Conservation (phyloP, 2,113 vertebrate genomes). For the Sporophila hypoxantha region DNA sequence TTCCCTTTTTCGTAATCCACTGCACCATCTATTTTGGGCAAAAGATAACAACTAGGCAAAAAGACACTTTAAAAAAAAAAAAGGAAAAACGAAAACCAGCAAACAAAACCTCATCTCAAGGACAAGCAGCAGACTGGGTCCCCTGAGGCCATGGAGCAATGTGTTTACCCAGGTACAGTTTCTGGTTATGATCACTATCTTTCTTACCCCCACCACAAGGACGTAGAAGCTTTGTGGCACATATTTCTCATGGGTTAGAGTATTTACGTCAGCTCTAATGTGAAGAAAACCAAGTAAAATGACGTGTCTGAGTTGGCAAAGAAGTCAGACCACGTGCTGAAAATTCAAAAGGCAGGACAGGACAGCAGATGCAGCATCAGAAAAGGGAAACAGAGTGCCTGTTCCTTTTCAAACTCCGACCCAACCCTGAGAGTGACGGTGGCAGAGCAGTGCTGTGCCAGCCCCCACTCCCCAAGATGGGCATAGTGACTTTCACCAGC, state of each 20-base stretch:
- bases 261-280: slow-evolving; percentile 31
- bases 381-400: neutral
- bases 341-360: neutral
- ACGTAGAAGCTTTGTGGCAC: slow-evolving; percentile 7
- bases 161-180: neutral
- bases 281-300: slow-evolving; percentile 36
- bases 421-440: rapidly evolving
- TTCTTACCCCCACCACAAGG: neutral
- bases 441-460: neutral
- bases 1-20: slow-evolving; percentile 18
- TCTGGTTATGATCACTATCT: slow-evolving; percentile 51
- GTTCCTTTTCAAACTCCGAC: neutral
- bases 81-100: neutral
- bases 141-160: neutral
- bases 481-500: neutral
- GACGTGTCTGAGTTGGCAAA: neutral
- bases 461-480: rapidly evolving
- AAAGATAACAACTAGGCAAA: neutral
- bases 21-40: neutral
- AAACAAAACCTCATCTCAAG: neutral
- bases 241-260: slow-evolving; percentile 23
- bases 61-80: neutral
- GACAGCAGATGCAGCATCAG: neutral
- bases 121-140: neutral
- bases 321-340: neutral